These are phyloP conservation scores for Hydroisotoma schaefferi DNA, from an alignment of 2,888 invertebrate species.

Conservation along the genomic window DNA sequence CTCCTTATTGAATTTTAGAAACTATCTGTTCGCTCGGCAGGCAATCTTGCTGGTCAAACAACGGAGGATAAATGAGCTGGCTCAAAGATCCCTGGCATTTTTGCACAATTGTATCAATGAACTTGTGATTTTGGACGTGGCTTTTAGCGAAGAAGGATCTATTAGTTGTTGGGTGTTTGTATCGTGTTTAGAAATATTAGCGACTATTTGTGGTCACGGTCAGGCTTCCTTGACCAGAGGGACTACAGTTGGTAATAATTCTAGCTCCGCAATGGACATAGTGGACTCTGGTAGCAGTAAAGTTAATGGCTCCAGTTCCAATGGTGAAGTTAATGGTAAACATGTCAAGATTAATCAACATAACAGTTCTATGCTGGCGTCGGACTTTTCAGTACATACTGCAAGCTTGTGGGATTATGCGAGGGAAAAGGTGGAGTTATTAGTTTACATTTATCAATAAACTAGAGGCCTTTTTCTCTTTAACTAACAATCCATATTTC, in stretches of 20 bases:
- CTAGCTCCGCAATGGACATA: not conserved
- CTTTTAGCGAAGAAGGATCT: conserved; percentile 71
- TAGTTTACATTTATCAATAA: too few species aligned
- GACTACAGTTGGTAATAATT: not conserved
- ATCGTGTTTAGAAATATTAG: conserved; percentile 81
- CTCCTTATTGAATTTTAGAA: conserved; percentile 79
- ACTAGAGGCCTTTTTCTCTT: too few species aligned
- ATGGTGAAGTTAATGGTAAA: not conserved
- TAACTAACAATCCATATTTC: not conserved
- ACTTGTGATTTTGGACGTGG: conserved; percentile 73
- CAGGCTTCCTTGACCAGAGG: conserved; percentile 21
- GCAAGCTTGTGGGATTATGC: conserved; percentile 84
- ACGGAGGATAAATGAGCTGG: conserved; percentile 60
- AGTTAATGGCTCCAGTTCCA: too few species aligned
- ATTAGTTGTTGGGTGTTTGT: conserved; percentile 89
- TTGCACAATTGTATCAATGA: conserved; percentile 86
- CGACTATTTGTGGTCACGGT: conserved; percentile 55
- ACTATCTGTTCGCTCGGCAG: conserved; percentile 81
- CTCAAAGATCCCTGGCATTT: conserved; percentile 81
- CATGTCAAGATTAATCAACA: conserved; percentile 13
- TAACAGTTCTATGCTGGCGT: conserved; percentile 35
- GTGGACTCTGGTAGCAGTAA: too few species aligned
- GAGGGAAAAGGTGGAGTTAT: conserved; percentile 80
- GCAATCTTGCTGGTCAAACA: conserved; percentile 46
- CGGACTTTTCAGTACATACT: conserved; percentile 64